These are phyloP conservation scores for Enteromius unitaeniatus DNA, from an alignment of 2,797 vertebrate genomes.

Conservation along the genomic window DNA sequence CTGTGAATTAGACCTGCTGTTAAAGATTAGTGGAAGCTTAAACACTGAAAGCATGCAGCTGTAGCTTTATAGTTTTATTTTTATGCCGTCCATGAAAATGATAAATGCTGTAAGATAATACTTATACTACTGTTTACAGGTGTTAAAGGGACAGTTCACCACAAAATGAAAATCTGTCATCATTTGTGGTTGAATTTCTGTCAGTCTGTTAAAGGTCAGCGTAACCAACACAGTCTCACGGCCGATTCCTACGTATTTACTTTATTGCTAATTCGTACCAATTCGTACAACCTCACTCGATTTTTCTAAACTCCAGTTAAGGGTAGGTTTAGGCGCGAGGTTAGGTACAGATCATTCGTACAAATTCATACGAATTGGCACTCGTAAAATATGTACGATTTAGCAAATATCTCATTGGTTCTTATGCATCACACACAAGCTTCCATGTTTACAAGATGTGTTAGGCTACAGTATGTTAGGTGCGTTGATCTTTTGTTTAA, in stretches of 20 bases:
- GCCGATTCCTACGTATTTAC: too few relatives aligned
- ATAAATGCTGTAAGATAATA: slow-evolving; percentile 15
- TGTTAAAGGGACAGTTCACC: background rate
- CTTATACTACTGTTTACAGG: background rate
- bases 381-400: too few relatives aligned
- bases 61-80: background rate
- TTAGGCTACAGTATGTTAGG: background rate
- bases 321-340: too few relatives aligned
- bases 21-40: slow-evolving; percentile 26
- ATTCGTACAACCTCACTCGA: too few relatives aligned
- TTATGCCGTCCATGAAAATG: slow-evolving; percentile 7
- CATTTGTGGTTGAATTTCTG: background rate
- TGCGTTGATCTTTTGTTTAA: background rate
- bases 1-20: slow-evolving; percentile 22
- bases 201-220: background rate
- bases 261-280: too few relatives aligned
- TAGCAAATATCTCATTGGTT: background rate
- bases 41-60: slow-evolving; percentile 19
- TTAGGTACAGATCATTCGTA: too few relatives aligned
- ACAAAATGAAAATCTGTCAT: background rate
- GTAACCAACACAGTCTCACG: background rate
- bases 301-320: too few relatives aligned
- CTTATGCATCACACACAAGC: background rate
- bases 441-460: background rate
- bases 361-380: too few relatives aligned